Percentiles rank a stretch among this genome's conserved stretches.
Evolutionary conservation across 2,797 vertebrate genomes (phyloP).

Genomic region (Sternotherus odoratus): DNA sequence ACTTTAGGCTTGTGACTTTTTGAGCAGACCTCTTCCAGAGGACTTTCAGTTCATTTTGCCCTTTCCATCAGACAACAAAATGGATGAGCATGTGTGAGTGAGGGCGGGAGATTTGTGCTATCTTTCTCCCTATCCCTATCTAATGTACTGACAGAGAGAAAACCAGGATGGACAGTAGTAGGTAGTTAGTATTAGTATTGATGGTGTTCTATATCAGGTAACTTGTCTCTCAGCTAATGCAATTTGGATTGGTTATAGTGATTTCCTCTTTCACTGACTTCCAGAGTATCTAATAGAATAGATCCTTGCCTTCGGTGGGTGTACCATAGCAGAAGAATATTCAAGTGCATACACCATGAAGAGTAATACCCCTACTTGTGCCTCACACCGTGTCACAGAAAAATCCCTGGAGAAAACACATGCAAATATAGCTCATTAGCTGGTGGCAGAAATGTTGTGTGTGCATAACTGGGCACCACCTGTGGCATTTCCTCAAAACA

Average conservation of each 20-base stretch:
- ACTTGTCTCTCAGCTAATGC: neutral
- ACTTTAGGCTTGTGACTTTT: slow-evolving; percentile 16
- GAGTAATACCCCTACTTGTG: neutral
- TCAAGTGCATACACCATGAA: neutral
- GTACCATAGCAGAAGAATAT: neutral
- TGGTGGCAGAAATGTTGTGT: neutral
- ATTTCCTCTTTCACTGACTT: neutral
- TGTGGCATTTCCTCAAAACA: slow-evolving; percentile 16
- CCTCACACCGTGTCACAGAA: neutral
- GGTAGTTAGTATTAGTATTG: neutral
- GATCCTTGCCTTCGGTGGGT: neutral
- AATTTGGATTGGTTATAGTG: neutral
- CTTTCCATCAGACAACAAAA: slow-evolving; percentile 4
- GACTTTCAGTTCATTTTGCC: slow-evolving; percentile 64
- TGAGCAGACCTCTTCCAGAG: slow-evolving; percentile 28
- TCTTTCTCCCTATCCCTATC: neutral
- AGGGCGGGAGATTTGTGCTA: neutral
- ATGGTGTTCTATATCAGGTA: neutral
- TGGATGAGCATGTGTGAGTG: neutral
- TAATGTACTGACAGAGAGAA: neutral
- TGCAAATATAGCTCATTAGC: neutral
- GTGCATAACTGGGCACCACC: neutral
- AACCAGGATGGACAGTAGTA: neutral
- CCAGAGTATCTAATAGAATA: neutral
- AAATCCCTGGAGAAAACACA: neutral